A percentile compares a stretch with the other conserved stretches of the same genome.
These are phyloP conservation scores for Oligia latruncula DNA, from an alignment of 2,888 invertebrate genomes.

Conservation along the genomic window DNA sequence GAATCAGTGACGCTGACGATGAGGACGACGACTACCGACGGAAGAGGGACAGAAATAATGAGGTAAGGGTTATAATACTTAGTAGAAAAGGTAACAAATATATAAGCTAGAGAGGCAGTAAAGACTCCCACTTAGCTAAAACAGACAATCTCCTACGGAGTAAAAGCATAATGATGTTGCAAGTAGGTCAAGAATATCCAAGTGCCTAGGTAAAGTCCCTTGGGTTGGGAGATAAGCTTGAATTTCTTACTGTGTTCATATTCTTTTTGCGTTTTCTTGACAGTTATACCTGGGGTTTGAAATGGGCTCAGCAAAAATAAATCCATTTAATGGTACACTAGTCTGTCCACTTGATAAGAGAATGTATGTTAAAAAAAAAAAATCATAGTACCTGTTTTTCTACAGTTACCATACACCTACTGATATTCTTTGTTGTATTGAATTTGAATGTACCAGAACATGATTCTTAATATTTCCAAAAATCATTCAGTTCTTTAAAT, in stretches of 20 bases:
- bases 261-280: background rate
- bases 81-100: background rate
- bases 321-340: background rate
- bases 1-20: conserved; percentile 91
- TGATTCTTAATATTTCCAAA: conserved; percentile 11
- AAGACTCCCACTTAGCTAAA: background rate
- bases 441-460: background rate
- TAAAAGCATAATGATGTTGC: background rate
- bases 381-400: background rate
- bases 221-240: background rate
- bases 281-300: background rate
- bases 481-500: background rate
- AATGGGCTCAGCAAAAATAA: background rate
- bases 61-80: conserved; percentile 84
- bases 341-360: background rate
- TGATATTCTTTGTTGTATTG: background rate
- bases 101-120: background rate
- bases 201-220: no score
- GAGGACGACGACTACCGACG: conserved; percentile 93
- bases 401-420: conserved; percentile 31
- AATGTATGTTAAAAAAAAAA: background rate
- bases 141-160: background rate
- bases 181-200: background rate
- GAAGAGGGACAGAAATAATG: conserved; percentile 94
- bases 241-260: background rate